Evolutionary conservation across 1,140 invertebrate species (phyloP).

Genomic region (Thrips palmi): DNA sequence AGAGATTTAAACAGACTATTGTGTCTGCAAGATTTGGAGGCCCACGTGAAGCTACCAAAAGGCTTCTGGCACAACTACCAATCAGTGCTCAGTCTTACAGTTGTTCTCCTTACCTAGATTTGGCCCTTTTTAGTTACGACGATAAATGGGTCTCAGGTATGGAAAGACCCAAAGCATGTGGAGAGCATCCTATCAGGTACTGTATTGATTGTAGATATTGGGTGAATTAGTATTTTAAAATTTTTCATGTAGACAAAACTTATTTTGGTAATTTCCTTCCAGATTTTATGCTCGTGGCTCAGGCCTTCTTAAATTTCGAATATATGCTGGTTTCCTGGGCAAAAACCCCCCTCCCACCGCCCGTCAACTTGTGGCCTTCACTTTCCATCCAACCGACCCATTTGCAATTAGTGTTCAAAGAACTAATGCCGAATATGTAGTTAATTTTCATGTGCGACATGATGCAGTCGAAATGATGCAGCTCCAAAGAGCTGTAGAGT

Average conservation of each 20-base stretch:
- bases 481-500: too few relatives aligned
- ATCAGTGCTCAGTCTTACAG: conserved; percentile 91
- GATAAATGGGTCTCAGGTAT: conserved; percentile 91
- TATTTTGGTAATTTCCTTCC: conserved; percentile 18
- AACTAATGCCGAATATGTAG: conserved; percentile 87
- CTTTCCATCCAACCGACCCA: conserved; percentile 92
- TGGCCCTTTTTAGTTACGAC: conserved; percentile 86
- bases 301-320: conserved; percentile 71
- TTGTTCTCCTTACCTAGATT: conserved; percentile 81
- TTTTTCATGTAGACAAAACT: neutral
- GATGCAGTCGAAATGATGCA: too few relatives aligned
- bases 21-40: conserved; percentile 71
- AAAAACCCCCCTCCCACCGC: conserved; percentile 36
- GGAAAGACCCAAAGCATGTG: conserved; percentile 86
- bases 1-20: conserved; percentile 75
- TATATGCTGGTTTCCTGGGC: conserved; percentile 57
- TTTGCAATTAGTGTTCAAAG: conserved; percentile 91
- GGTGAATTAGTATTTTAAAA: neutral
- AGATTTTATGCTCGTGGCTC: conserved; percentile 84
- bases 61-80: conserved; percentile 78
- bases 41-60: conserved; percentile 68
- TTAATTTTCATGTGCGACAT: conserved; percentile 80
- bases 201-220: conserved; percentile 10
- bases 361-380: conserved; percentile 82
- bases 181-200: conserved; percentile 85